These are phyloP conservation scores for Globicephala melas DNA, from an alignment of 2,113 vertebrate genomes.

Conservation along the genomic window DNA sequence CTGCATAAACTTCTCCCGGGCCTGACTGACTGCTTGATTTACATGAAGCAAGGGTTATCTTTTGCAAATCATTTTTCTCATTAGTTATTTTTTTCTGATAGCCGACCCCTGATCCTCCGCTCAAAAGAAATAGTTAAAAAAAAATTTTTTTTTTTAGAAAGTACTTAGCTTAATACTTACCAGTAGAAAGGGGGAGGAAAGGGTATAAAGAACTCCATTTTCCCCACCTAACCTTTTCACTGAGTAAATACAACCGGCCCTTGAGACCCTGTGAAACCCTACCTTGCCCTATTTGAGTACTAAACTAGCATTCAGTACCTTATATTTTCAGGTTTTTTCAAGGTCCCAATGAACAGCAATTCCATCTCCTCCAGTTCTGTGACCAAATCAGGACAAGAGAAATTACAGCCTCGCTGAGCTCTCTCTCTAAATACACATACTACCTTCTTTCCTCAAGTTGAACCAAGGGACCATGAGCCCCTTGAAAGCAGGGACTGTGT, in stretches of 20 bases:
- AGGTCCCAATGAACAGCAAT: background rate
- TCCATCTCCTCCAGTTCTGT: background rate
- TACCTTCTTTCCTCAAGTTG: background rate
- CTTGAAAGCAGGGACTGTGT: background rate
- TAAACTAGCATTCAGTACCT: background rate
- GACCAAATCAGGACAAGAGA: background rate
- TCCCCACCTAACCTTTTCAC: background rate
- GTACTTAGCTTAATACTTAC: background rate
- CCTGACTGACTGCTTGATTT: background rate
- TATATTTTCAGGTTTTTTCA: background rate
- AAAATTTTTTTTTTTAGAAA: background rate
- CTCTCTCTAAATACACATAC: background rate
- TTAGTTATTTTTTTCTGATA: background rate
- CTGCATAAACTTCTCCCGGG: background rate
- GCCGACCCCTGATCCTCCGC: background rate
- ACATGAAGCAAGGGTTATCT: background rate
- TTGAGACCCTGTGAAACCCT: background rate
- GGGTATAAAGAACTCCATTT: background rate
- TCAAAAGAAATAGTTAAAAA: background rate
- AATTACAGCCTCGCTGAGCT: background rate
- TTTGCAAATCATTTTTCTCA: background rate
- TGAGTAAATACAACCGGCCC: background rate
- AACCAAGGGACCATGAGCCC: background rate
- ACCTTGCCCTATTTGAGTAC: background rate
- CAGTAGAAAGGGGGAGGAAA: background rate